Evolutionary conservation across 2,888 invertebrate species (phyloP), one percentile per base, ranked within the genome.

Genomic region (Parapristionchus giblindavisi): DNA sequence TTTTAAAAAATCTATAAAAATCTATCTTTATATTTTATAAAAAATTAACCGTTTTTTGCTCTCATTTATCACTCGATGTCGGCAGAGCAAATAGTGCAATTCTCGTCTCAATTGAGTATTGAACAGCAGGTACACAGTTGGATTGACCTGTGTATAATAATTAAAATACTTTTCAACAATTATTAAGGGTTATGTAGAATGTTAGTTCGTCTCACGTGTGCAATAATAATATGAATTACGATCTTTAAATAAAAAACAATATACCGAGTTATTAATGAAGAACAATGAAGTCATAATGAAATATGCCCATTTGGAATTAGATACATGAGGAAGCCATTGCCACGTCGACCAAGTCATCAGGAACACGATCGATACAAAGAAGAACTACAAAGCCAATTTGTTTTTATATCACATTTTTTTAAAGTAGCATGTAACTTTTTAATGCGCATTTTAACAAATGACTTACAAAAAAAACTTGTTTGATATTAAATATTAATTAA

Each of bases 61-160:
- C 51, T 73, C 73, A n/a, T 38, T 60, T n/a, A 79, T 77, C 21
- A 77, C 78, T n/a, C 79, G 80, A 56, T 80, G 81, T 24, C 80
- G 74, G 51, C 85, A 85, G 21, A 85, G 75, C 24, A 85, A 77
- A 74, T 83, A 82, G 76, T 83, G 81, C 29, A 86, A 76, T 65
- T 86, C 85, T 3, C 82, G 75, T 34, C 87, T 78, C 8, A 87
- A 76, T 71, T 84, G 84, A 2, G 84, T 82, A 73, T 87, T 87
- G 79, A 85, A 87, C 11, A 87, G 78, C n/a, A 87, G 74, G 61
- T 87, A 87, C 3, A 87, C 86, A 1, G 86, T 86, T 14, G 86
- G 86, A 70, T 85, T 85, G 27, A 83, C 80, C 80, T 80, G 34
- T 36, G 75, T 58, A 27, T 60, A 21, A 51, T 14, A 68, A 43